Percentiles rank a stretch among this genome's conserved stretches.
Conservation (phyloP, 2,113 vertebrate species). For the Elgaria multicarinata region DNA sequence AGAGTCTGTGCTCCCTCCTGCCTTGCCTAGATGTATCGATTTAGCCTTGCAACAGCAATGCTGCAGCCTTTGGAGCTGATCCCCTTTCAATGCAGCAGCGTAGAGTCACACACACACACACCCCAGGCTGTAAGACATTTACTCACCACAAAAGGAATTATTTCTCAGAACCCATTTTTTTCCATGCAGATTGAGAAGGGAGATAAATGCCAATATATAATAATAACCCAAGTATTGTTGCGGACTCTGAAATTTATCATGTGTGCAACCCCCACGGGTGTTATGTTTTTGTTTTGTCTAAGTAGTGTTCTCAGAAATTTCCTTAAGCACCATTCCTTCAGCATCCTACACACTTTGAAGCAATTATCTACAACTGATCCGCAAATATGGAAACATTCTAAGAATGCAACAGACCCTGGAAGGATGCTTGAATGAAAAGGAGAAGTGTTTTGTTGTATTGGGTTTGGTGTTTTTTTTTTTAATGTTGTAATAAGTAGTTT, state of each 20-base stretch:
- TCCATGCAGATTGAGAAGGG: not conserved
- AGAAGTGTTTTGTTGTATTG: not conserved
- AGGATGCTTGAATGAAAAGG: not conserved
- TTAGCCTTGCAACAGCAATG: no score
- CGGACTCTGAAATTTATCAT: not conserved
- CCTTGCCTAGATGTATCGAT: no score
- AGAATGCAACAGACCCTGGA: slow-evolving; percentile 17
- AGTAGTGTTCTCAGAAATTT: not conserved
- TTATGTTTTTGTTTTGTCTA: not conserved
- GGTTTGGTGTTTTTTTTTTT: not conserved
- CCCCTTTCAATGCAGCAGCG: no score
- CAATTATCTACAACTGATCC: slow-evolving; percentile 27
- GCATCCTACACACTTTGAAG: slow-evolving; percentile 27
- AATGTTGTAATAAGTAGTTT: slow-evolving; percentile 43
- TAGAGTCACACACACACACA: no score
- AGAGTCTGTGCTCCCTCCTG: no score
- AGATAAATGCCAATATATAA: not conserved
- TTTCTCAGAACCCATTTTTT: not conserved
- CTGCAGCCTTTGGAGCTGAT: no score
- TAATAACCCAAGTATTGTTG: not conserved
- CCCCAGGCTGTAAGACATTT: no score
- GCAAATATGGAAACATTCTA: slow-evolving; percentile 16
- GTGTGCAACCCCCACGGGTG: rapidly evolving
- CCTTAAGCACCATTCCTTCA: not conserved
- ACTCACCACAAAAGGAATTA: not conserved